A percentile compares a stretch with the other conserved stretches of the same genome.
These are phyloP conservation scores for Polia nebulosa DNA, from an alignment of 2,888 invertebrate species.

Conservation along the genomic window DNA sequence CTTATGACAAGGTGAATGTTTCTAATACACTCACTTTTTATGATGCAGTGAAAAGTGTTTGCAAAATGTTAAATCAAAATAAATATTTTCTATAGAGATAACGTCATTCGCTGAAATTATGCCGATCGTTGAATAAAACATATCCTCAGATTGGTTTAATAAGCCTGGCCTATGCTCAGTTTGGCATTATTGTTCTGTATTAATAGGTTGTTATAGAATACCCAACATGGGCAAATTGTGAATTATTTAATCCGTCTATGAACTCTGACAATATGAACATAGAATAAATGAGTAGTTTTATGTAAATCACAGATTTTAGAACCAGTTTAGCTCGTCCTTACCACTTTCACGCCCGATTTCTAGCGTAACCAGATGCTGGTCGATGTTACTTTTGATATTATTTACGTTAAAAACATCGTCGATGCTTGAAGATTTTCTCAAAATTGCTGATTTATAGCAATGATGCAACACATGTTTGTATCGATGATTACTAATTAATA, in stretches of 20 bases:
- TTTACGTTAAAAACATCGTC: conserved; percentile 55
- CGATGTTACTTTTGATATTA: conserved; percentile 75
- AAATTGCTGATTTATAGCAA: conserved; percentile 49
- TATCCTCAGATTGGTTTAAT: conserved; percentile 36
- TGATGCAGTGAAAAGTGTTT: conserved; percentile 18
- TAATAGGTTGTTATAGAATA: conserved; percentile 39
- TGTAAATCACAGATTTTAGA: conserved; percentile 81
- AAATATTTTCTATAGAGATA: conserved; percentile 13
- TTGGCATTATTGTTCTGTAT: conserved; percentile 43
- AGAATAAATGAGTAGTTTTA: conserved; percentile 74
- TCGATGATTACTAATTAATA: conserved; percentile 55
- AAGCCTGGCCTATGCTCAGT: conserved; percentile 12
- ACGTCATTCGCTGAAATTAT: conserved; percentile 14
- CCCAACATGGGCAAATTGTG: conserved; percentile 54
- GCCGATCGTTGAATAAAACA: conserved; percentile 43
- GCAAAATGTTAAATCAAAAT: conserved; percentile 13
- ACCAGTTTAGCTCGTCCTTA: conserved; percentile 81
- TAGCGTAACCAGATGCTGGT: conserved; percentile 75
- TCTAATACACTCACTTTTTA: conserved; percentile 30
- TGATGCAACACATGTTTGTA: conserved; percentile 55
- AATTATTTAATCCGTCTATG: conserved; percentile 60
- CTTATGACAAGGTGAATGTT: conserved; percentile 74
- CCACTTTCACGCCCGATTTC: conserved; percentile 86
- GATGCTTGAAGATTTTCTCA: conserved; percentile 43
- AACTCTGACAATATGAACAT: conserved; percentile 65